Percentiles rank a stretch among this genome's conserved stretches.
Conservation (phyloP, 2,113 vertebrate genomes). For the Hiodon tergisus region DNA sequence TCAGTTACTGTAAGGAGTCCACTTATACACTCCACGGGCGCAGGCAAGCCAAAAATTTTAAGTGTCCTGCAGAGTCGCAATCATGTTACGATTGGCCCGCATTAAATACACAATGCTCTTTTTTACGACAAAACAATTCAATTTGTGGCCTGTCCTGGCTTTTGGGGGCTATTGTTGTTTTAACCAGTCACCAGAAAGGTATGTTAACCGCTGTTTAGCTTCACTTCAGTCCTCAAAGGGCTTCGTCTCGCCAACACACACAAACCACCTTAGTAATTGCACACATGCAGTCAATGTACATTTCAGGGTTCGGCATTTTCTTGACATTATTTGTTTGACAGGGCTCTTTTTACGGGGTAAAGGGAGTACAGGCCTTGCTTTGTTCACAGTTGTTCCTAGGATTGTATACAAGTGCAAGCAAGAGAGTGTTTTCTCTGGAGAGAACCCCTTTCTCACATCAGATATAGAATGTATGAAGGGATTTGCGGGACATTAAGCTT, state of each 20-base stretch:
- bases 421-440: not conserved
- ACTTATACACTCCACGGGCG: too few relatives aligned
- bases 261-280: not conserved
- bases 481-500: constrained; percentile 21
- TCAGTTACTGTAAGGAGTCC: too few relatives aligned
- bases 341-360: not conserved
- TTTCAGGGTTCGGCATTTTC: not conserved
- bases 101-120: not conserved
- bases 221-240: not conserved
- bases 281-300: not conserved
- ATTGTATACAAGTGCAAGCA: not conserved
- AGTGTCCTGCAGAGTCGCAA: too few relatives aligned
- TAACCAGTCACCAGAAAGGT: not conserved
- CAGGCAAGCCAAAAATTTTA: too few relatives aligned
- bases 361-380: not conserved
- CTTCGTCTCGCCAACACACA: not conserved
- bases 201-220: constrained; percentile 9
- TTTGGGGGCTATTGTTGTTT: not conserved
- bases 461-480: constrained; percentile 5
- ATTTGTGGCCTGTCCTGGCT: not conserved
- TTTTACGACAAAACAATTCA: not conserved
- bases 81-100: too few relatives aligned
- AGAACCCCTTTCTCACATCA: constrained; percentile 15
- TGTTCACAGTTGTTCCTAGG: not conserved
- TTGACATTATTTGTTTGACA: not conserved